phyloP scores from a whole-genome alignment of 1,140 invertebrate species.

The Carposina sasakii region DNA sequence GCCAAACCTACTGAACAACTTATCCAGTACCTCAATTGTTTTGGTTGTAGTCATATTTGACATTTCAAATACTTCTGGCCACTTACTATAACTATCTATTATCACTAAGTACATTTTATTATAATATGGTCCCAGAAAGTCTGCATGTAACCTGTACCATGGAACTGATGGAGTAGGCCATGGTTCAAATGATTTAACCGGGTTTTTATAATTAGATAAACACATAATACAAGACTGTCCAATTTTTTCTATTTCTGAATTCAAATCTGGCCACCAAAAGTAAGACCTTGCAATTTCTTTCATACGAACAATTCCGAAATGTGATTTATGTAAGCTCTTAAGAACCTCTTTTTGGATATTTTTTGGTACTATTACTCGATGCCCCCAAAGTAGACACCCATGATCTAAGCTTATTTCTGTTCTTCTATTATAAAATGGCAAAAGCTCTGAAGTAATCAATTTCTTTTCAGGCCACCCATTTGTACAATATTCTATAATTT shows the following conservation, averaged over 20 bases:
- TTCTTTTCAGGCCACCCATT: slow-evolving; percentile 27
- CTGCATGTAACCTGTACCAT: slow-evolving; percentile 33
- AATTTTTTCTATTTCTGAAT: slow-evolving; percentile 21
- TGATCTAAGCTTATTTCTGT: slow-evolving; percentile 22
- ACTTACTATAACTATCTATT: slow-evolving; percentile 33
- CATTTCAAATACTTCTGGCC: slow-evolving; percentile 32
- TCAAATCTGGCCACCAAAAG: slow-evolving; percentile 29
- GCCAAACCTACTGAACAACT: slow-evolving; percentile 17
- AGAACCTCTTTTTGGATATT: slow-evolving; percentile 14
- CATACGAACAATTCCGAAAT: slow-evolving; percentile 25
- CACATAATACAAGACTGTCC: slow-evolving; percentile 17
- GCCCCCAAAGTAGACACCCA: slow-evolving; percentile 25
- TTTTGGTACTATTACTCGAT: slow-evolving; percentile 21
- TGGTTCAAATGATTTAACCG: slow-evolving; percentile 16
- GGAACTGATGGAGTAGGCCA: slow-evolving; percentile 29
- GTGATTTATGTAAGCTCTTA: slow-evolving; percentile 19
- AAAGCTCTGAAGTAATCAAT: slow-evolving; percentile 12
- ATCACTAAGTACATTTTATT: slow-evolving; percentile 37
- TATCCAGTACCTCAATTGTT: slow-evolving; percentile 26
- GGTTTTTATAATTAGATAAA: slow-evolving; percentile 17
- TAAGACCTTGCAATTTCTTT: slow-evolving; percentile 20
- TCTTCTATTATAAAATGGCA: slow-evolving; percentile 15
- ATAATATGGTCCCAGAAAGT: slow-evolving; percentile 36
- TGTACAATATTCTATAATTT: slow-evolving; percentile 9
- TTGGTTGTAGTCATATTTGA: slow-evolving; percentile 17